phyloP scores from a whole-genome alignment of 2,888 invertebrate species.

The Bedellia somnulentella region DNA sequence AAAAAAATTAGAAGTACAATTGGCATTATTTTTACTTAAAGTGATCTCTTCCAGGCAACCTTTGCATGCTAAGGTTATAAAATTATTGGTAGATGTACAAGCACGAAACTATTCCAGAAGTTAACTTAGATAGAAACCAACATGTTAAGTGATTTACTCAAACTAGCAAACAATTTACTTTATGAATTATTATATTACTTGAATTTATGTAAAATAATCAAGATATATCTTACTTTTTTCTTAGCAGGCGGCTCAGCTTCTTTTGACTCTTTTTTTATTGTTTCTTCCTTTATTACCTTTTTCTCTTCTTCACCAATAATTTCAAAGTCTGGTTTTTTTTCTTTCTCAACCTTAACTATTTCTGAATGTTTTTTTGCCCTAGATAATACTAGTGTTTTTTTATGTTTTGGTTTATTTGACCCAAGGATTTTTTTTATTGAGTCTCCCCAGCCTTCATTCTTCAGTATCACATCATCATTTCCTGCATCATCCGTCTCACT shows the following conservation, averaged over 20 bases:
- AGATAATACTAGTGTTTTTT: slow-evolving; percentile 74
- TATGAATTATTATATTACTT: too few relatives aligned
- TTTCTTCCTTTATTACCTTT: slow-evolving; percentile 22
- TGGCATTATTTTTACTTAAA: too few relatives aligned
- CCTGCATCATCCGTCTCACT: slow-evolving; percentile 12
- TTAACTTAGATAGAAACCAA: too few relatives aligned
- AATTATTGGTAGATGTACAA: too few relatives aligned
- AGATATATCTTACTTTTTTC: slow-evolving; percentile 25
- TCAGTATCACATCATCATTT: slow-evolving; percentile 20
- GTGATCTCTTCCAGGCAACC: too few relatives aligned
- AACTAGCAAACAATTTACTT: too few relatives aligned
- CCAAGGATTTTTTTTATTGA: slow-evolving; percentile 78
- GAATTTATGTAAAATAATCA: neutral
- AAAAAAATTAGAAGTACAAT: too few relatives aligned
- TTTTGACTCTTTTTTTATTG: slow-evolving; percentile 24
- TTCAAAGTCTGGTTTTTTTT: slow-evolving; percentile 64
- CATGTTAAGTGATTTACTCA: too few relatives aligned
- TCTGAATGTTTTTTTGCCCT: slow-evolving; percentile 75
- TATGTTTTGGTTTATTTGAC: slow-evolving; percentile 72
- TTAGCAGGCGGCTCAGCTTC: slow-evolving; percentile 28
- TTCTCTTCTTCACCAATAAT: slow-evolving; percentile 61
- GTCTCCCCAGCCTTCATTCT: slow-evolving; percentile 80
- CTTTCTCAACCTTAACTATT: slow-evolving; percentile 39
- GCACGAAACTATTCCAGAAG: too few relatives aligned
- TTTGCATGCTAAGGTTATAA: too few relatives aligned